Base-by-base conservation (phyloP, 2,888 invertebrate genomes). In the Standfussiana lucernea region DNA sequence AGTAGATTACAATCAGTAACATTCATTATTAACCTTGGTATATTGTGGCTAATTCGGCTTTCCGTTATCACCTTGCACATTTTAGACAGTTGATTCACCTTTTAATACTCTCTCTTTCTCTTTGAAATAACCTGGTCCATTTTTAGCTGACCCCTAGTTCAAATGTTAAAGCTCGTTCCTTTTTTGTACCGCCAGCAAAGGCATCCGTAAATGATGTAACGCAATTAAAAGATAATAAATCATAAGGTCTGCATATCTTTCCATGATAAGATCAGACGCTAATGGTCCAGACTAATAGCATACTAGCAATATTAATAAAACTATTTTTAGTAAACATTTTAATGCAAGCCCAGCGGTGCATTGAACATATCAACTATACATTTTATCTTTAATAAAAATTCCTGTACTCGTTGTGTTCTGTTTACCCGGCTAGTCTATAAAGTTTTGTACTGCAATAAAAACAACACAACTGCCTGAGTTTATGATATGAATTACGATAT, bases 251-350 rank as follows among this genome's bases (percentile, higher is more conserved):
- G 70, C 82, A 72, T 86, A 83, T 71, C 87, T 87, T 80, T 62
- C 76, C 65, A 70, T 90, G 93, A 94, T 94, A 90, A 93, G 90
- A 93, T 93, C 90, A 82, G 87, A 90, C 83, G 90, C 90, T 93
- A 93, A 94, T 93, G 91, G 90, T 79, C 45, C 83, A 87, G 80
- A 86, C 90, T 93, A 94, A 94, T 94, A 93, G 91, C 91, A 76
- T 84, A 65, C 84, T 72, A 62, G 88, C 86, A 89, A 91, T 90
- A 90, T 87, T 90, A 90, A 91, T 91, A 91, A 92, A 92, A 89
- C 89, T 92, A 92, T 92, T 90, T 90, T 87, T 85, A 90, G 83
- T 74, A 42, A 65, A 69, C 40, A 76, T 74, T 73, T 78, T 59
- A 80, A 84, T 79, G 74, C 53, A 62, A 79, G 72, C 78, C 56